A percentile compares a stretch with the other conserved stretches of the same genome.
Conservation (phyloP, 2,888 invertebrate species). For the Idaea aversata region DNA sequence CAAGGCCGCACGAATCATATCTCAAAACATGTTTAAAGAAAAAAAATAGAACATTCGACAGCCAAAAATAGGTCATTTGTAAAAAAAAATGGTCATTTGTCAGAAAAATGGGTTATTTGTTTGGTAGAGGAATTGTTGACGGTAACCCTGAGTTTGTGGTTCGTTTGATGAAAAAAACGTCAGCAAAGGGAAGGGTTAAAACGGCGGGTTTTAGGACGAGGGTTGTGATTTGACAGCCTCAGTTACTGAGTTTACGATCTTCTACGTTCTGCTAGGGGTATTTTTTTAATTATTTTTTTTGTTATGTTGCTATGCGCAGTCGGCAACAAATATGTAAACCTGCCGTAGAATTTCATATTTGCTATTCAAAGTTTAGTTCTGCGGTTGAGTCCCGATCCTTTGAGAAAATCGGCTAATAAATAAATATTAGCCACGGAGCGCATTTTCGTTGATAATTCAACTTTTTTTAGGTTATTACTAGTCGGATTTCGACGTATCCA, state of each 20-base stretch:
- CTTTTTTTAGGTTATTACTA: too few species aligned
- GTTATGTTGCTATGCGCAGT: not conserved
- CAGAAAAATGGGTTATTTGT: slow-evolving; percentile 24
- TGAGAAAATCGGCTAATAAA: too few species aligned
- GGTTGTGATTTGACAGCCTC: slow-evolving; percentile 36
- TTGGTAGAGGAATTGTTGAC: slow-evolving; percentile 30
- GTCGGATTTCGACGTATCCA: too few species aligned
- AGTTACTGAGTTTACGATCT: slow-evolving; percentile 36
- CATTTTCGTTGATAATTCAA: too few species aligned
- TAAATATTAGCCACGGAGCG: too few species aligned
- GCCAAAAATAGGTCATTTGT: not conserved
- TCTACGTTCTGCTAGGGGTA: slow-evolving; percentile 9
- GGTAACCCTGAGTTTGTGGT: slow-evolving; percentile 24
- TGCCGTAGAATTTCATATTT: too few species aligned
- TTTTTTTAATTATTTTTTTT: slow-evolving; percentile 2
- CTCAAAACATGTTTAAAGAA: not conserved
- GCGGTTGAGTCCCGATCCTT: too few species aligned
- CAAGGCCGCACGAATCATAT: not conserved
- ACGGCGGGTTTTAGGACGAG: slow-evolving; percentile 33
- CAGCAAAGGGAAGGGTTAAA: slow-evolving; percentile 32
- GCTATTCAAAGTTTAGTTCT: too few species aligned
- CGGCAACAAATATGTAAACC: too few species aligned
- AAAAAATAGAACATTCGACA: not conserved
- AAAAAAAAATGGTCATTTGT: not conserved
- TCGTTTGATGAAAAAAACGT: slow-evolving; percentile 35